phyloP scores from a whole-genome alignment of 2,113 vertebrate genomes.

The Phrynocephalus versicolor region DNA sequence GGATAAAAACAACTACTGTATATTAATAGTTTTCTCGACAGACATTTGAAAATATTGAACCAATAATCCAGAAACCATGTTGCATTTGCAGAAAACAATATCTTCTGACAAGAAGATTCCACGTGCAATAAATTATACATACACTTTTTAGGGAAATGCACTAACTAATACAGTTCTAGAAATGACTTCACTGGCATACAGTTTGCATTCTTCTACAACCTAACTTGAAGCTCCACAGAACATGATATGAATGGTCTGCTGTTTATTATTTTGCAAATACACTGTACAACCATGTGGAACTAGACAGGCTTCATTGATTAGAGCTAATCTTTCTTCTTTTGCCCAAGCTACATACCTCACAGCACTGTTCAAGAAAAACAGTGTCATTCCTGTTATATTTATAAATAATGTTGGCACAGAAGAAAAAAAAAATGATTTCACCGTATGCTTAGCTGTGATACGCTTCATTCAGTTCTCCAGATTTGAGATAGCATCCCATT shows the following conservation, averaged over 20 bases:
- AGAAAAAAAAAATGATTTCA: background rate
- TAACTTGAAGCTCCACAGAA: background rate
- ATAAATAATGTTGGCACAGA: background rate
- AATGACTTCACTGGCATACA: background rate
- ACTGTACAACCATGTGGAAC: too few relatives aligned
- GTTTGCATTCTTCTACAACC: background rate
- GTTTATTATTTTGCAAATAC: background rate
- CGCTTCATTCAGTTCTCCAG: background rate
- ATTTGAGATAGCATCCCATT: background rate
- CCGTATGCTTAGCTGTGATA: background rate
- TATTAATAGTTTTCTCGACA: background rate
- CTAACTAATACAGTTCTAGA: background rate
- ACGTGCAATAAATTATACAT: background rate
- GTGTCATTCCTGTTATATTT: background rate
- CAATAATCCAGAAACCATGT: background rate
- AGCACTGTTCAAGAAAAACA: background rate
- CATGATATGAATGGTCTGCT: background rate
- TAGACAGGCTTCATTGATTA: too few relatives aligned
- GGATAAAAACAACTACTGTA: background rate
- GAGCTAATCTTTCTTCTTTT: background rate
- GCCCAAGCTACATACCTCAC: background rate
- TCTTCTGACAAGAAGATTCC: background rate
- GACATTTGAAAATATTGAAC: background rate
- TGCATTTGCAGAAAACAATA: background rate
- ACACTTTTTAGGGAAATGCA: background rate